Percentiles rank a stretch among this genome's conserved stretches.
Conservation (phyloP, 1,140 invertebrate species). For the Drosophila santomea region DNA sequence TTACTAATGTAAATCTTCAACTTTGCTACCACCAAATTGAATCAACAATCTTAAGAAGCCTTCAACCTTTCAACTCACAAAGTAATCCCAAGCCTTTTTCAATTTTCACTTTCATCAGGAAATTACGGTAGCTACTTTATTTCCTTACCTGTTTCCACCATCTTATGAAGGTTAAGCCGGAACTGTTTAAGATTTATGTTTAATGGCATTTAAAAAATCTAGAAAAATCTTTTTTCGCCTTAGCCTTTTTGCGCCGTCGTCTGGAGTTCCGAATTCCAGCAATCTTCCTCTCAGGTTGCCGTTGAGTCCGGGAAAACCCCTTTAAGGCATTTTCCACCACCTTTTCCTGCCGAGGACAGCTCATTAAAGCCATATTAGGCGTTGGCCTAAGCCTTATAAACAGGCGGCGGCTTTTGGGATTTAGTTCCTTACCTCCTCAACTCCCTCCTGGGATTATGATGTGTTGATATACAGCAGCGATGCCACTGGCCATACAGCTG, state of each 20-base stretch:
- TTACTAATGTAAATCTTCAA: too few species aligned
- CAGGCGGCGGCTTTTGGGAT: slow-evolving; percentile 25
- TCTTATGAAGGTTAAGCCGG: slow-evolving; percentile 11
- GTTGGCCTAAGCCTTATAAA: slow-evolving; percentile 48
- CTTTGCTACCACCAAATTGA: background rate
- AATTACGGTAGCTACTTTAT: slow-evolving; percentile 19
- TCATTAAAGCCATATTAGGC: slow-evolving; percentile 74
- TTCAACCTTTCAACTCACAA: background rate
- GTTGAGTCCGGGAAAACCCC: slow-evolving; percentile 3
- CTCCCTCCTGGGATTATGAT: slow-evolving; percentile 66
- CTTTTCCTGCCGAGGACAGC: slow-evolving; percentile 36
- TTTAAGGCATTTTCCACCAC: slow-evolving; percentile 10
- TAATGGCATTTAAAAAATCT: slow-evolving; percentile 37
- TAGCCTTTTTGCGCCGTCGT: background rate
- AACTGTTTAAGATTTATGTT: slow-evolving; percentile 39
- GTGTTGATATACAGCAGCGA: slow-evolving; percentile 66
- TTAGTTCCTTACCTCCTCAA: slow-evolving; percentile 2
- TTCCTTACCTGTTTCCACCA: slow-evolving; percentile 14
- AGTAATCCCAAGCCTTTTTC: slow-evolving; percentile 11
- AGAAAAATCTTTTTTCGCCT: slow-evolving; percentile 13
- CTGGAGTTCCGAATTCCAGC: background rate
- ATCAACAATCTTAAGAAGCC: background rate
- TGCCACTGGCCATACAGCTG: slow-evolving; percentile 37
- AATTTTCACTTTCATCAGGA: slow-evolving; percentile 37
- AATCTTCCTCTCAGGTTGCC: background rate